Evolutionary conservation across 1,140 invertebrate species (phyloP).

Genomic region (Pseudomyrmex gracilis): DNA sequence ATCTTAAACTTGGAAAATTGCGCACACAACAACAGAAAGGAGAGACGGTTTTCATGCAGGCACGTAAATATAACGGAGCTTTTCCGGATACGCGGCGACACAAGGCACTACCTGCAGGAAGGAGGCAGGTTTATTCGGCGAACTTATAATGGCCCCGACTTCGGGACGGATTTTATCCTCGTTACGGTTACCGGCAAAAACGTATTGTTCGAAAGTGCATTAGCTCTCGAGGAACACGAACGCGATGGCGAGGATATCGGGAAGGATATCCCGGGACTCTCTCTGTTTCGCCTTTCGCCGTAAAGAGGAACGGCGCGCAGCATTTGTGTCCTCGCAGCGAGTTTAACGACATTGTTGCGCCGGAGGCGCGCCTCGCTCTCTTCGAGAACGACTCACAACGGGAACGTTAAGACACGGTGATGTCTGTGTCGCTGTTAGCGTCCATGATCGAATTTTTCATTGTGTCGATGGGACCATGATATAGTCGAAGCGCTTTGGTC

Average conservation of each 20-base stretch:
- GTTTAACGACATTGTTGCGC: conserved; percentile 14
- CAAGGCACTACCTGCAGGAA: neutral
- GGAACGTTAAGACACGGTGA: conserved; percentile 27
- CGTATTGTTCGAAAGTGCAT: conserved; percentile 59
- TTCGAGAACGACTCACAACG: conserved; percentile 37
- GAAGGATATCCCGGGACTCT: conserved; percentile 13
- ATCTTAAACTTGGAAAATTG: conserved; percentile 42
- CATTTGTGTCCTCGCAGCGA: conserved; percentile 19
- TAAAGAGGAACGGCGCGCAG: neutral
- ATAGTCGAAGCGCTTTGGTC: conserved; percentile 32
- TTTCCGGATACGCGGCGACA: neutral
- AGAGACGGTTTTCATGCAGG: conserved; percentile 29
- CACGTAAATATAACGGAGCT: conserved; percentile 56
- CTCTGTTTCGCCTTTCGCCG: neutral
- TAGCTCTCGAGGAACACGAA: conserved; percentile 31
- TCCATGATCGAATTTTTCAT: conserved; percentile 39
- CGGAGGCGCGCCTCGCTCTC: conserved; percentile 45
- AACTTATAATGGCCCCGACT: conserved; percentile 70
- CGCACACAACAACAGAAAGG: neutral
- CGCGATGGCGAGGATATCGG: conserved; percentile 4
- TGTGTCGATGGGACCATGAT: conserved; percentile 42
- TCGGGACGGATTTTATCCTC: conserved; percentile 66
- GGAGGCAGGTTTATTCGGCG: conserved; percentile 47
- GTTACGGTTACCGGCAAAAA: conserved; percentile 65
- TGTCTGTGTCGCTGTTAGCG: conserved; percentile 45